A percentile compares a stretch with the other conserved stretches of the same genome.
Conservation (phyloP, 2,888 invertebrate genomes). For the Gibbula magus region DNA sequence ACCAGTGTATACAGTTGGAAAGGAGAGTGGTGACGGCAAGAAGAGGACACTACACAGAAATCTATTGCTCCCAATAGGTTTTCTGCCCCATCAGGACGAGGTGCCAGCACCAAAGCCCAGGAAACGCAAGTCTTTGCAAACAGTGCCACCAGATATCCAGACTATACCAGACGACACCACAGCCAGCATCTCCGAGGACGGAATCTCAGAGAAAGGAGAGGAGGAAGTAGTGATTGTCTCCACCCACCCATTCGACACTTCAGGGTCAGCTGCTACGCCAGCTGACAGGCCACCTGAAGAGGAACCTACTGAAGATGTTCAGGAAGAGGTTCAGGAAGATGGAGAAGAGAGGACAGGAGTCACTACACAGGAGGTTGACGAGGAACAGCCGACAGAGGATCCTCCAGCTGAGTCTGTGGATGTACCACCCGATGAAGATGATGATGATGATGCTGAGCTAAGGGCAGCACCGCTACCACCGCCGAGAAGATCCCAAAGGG, state of each 20-base stretch:
- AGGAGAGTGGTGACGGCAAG: neutral
- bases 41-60: neutral
- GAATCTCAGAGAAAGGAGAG: no score
- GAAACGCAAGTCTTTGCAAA: neutral
- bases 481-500: neutral
- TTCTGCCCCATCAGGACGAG: no score
- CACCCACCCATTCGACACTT: no score
- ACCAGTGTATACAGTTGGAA: no score
- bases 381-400: no score
- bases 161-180: neutral
- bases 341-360: neutral
- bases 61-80: no score
- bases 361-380: no score
- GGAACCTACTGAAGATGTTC: neutral
- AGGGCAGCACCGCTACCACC: neutral
- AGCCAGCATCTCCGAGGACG: neutral
- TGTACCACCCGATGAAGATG: neutral
- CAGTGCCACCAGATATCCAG: neutral
- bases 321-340: neutral
- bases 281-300: no score
- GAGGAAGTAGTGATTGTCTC: no score
- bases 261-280: no score
- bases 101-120: neutral
- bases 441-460: neutral
- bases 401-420: no score